These are phyloP conservation scores for Chromobotia macracanthus DNA, from an alignment of 2,797 vertebrate species.

Conservation along the genomic window DNA sequence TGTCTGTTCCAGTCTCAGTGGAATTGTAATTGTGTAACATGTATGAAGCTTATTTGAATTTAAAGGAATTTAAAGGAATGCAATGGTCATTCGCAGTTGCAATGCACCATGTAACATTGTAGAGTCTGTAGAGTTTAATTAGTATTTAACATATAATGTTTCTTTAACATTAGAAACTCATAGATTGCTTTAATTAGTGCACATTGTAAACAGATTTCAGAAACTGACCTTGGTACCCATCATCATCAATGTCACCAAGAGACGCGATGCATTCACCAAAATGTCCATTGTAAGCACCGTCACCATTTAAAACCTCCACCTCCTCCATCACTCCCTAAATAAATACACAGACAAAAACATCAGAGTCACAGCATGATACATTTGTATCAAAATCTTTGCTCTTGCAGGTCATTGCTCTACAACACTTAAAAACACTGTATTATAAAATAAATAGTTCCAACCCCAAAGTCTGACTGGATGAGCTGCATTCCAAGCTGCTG, in stretches of 20 bases:
- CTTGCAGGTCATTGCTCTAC: too few relatives aligned
- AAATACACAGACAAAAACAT: conserved; percentile 64
- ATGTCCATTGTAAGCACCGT: conserved; percentile 89
- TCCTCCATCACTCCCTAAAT: conserved; percentile 93
- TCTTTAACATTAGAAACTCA: not conserved
- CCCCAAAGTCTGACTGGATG: too few relatives aligned
- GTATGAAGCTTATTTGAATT: not conserved
- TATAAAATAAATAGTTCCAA: too few relatives aligned
- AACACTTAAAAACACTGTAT: too few relatives aligned
- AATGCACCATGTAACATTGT: too few relatives aligned
- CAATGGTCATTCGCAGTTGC: not conserved
- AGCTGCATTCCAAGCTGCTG: too few relatives aligned
- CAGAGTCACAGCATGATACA: not conserved
- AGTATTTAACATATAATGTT: not conserved
- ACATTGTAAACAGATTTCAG: not conserved
- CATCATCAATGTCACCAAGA: conserved; percentile 91
- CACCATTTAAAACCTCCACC: conserved; percentile 78
- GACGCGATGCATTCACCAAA: conserved; percentile 91
- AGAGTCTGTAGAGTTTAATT: not conserved
- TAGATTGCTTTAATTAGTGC: not conserved
- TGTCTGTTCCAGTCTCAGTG: conserved; percentile 7
- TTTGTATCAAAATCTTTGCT: too few relatives aligned
- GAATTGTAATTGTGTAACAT: not conserved
- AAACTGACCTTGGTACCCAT: conserved; percentile 91
- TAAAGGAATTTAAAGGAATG: not conserved